These are phyloP conservation scores for Cromileptes altivelis DNA, from an alignment of 2,113 vertebrate genomes.

Conservation along the genomic window DNA sequence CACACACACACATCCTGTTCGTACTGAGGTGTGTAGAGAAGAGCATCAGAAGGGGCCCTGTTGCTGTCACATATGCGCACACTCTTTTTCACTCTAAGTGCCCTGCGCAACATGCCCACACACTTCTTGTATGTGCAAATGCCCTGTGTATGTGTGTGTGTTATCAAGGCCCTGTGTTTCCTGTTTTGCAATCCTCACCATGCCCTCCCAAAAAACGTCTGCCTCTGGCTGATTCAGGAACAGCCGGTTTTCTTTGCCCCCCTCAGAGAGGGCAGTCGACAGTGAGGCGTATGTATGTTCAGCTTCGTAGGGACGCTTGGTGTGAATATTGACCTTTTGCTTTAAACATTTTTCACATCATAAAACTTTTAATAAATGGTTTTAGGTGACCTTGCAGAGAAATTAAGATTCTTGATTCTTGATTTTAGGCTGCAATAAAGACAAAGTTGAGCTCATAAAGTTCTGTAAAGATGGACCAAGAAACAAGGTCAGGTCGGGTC, in stretches of 20 bases:
- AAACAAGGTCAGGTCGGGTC: too few species aligned
- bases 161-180: conserved; percentile 80
- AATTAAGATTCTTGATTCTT: neutral
- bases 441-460: neutral
- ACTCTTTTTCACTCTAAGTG: conserved; percentile 41
- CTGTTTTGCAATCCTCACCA: conserved; percentile 79
- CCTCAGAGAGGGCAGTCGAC: neutral
- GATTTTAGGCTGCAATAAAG: neutral
- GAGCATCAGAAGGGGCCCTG: conserved; percentile 50
- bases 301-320: neutral
- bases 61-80: conserved; percentile 17
- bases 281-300: neutral
- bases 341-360: neutral
- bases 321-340: neutral
- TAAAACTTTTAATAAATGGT: neutral
- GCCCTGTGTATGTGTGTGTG: conserved; percentile 5
- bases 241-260: conserved; percentile 52
- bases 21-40: conserved; percentile 26
- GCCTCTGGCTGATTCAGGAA: conserved; percentile 66
- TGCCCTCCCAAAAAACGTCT: conserved; percentile 70
- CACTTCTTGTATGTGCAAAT: conserved; percentile 35
- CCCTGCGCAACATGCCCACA: conserved; percentile 42
- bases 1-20: conserved; percentile 47
- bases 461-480: too few species aligned
- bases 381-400: neutral